phyloP scores from a whole-genome alignment of 2,888 invertebrate species.

The Parthenolecanium corni region DNA sequence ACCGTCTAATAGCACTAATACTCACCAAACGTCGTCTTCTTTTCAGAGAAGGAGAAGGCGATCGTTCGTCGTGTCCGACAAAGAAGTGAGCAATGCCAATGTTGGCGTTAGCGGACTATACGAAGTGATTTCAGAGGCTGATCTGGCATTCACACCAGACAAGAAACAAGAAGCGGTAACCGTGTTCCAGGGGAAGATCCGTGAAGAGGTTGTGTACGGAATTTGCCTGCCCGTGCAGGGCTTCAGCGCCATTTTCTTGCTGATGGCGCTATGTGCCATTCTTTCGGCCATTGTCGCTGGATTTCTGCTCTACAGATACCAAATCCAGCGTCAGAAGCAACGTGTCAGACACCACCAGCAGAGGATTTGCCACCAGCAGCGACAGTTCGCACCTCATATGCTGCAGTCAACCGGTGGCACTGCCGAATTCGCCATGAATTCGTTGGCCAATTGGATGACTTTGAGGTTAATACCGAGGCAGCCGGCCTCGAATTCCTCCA shows the following conservation, averaged over 20 bases:
- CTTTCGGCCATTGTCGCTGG: slow-evolving; percentile 78
- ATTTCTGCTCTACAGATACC: slow-evolving; percentile 63
- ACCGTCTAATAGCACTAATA: slow-evolving; percentile 23
- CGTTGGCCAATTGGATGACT: slow-evolving; percentile 65
- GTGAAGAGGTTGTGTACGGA: slow-evolving; percentile 78
- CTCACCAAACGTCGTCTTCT: slow-evolving; percentile 20
- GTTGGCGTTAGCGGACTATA: slow-evolving; percentile 82
- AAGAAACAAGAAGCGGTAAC: slow-evolving; percentile 67
- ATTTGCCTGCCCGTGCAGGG: slow-evolving; percentile 82
- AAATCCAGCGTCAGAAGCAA: slow-evolving; percentile 57
- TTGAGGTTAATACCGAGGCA: slow-evolving; percentile 45
- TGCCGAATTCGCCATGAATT: slow-evolving; percentile 47
- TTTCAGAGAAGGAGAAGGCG: slow-evolving; percentile 46
- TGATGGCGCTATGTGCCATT: slow-evolving; percentile 75
- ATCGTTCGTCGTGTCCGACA: slow-evolving; percentile 52
- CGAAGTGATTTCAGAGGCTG: slow-evolving; percentile 83
- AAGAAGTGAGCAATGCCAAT: slow-evolving; percentile 69
- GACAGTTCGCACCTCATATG: slow-evolving; percentile 36
- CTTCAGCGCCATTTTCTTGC: slow-evolving; percentile 76
- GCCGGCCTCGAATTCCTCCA: slow-evolving; percentile 12
- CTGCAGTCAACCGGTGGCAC: slow-evolving; percentile 37
- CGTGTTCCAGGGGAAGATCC: slow-evolving; percentile 74
- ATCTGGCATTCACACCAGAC: slow-evolving; percentile 78
- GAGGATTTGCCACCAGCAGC: slow-evolving; percentile 35
- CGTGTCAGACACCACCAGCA: slow-evolving; percentile 34